Conservation (phyloP, 2,888 invertebrate species). For the Mythimna vitellina region DNA sequence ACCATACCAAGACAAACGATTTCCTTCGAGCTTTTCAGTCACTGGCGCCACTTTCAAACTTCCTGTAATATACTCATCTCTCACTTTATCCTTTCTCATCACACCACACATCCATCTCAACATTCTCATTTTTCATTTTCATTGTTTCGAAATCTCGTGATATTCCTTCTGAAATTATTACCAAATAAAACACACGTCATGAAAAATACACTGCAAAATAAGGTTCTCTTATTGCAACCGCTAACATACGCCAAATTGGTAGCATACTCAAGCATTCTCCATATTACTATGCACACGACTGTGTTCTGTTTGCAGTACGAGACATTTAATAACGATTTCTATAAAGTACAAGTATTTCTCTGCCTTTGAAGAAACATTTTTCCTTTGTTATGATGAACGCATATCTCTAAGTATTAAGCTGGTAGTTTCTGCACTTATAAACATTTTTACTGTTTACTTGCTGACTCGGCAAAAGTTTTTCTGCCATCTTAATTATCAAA, state of each 20-base stretch:
- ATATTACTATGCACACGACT: conserved; percentile 34
- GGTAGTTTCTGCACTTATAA: background rate
- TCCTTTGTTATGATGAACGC: conserved; percentile 34
- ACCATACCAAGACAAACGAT: too few relatives aligned
- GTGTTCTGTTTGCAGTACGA: conserved; percentile 24
- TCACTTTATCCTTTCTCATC: too few relatives aligned
- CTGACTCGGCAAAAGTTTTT: too few relatives aligned
- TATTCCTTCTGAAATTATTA: background rate
- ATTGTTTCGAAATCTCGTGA: too few relatives aligned
- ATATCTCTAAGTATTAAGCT: conserved; percentile 25
- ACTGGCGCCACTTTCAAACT: too few relatives aligned
- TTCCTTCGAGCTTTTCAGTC: too few relatives aligned
- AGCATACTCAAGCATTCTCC: conserved; percentile 2
- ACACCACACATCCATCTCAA: too few relatives aligned
- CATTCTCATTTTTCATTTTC: too few relatives aligned
- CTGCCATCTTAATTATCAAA: too few relatives aligned
- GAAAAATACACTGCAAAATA: background rate
- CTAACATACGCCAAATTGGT: conserved; percentile 18
- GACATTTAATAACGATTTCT: conserved; percentile 57
- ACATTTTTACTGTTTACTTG: conserved; percentile 10
- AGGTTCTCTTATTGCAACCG: conserved; percentile 25
- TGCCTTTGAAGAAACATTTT: conserved; percentile 36
- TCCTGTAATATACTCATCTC: too few relatives aligned
- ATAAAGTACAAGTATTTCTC: conserved; percentile 29
- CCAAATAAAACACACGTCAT: background rate